Base-by-base conservation (phyloP, 2,797 vertebrate genomes). In the Pagetopsis macropterus region DNA sequence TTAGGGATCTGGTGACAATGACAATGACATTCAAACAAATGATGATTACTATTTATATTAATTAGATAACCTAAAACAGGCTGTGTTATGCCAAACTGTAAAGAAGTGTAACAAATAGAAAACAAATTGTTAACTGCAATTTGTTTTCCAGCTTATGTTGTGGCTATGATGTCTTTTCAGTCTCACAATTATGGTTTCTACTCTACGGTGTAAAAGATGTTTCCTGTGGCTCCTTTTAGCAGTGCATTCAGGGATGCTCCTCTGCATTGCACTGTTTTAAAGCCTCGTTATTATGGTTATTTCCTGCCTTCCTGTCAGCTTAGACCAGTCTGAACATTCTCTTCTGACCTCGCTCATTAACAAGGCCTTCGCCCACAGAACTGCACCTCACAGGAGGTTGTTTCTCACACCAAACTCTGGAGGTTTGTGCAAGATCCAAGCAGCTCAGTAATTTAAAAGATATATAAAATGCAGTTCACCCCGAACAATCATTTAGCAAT, bases 341-440 rank as follows among this genome's bases (percentile, higher is more conserved):
- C 51, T 64, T 58, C 57, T 64, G 52, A 84, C 70, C 63, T 72
- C 56, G 58, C 57, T 76, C 40, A 56, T 59, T 75, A 81, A 68
- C 51, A 27, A 48, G 59, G 43, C 46, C 27, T 60, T 65, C 55
- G 5, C 21, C 51, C 44, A 33, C 58, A 43, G 43, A 54, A 19
- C 75, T n/a, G 21, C 46, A 4, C 8, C n/a, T n/a, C n/a, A n/a
- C n/a, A n/a, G n/a, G n/a, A n/a, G n/a, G n/a, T n/a, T n/a, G n/a
- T n/a, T n/a, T n/a, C n/a, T n/a, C n/a, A n/a, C n/a, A n/a, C n/a
- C n/a, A n/a, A n/a, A n/a, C n/a, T n/a, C n/a, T n/a, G n/a, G n/a
- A n/a, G n/a, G n/a, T n/a, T n/a, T n/a, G n/a, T n/a, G n/a, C n/a
- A n/a, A n/a, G n/a, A n/a, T n/a, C n/a, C n/a, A n/a, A n/a, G n/a